phyloP scores from a whole-genome alignment of 2,113 vertebrate species.

The Picathartes gymnocephalus region DNA sequence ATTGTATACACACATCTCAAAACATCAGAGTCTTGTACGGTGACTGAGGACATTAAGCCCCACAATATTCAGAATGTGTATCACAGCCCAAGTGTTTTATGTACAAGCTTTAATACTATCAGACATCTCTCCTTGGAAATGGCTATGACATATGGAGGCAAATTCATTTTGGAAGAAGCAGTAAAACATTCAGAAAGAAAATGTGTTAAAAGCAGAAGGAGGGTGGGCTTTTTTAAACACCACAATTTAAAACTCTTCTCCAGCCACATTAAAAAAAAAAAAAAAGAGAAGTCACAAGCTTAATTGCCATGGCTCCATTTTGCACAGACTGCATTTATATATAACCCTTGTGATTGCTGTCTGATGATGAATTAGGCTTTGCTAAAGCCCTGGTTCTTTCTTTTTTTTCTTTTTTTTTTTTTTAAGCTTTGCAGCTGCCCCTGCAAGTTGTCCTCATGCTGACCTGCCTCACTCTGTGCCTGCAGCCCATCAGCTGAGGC shows the following conservation, averaged over 20 bases:
- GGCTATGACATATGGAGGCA: neutral
- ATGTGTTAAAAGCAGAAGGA: neutral
- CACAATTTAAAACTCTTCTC: neutral
- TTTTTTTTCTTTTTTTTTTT: neutral
- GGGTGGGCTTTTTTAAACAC: neutral
- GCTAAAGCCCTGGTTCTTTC: neutral
- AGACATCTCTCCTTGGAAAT: neutral
- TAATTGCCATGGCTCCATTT: neutral
- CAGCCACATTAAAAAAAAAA: neutral
- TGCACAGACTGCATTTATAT: neutral
- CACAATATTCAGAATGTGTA: neutral
- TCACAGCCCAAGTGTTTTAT: neutral
- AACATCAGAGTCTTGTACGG: rapidly evolving
- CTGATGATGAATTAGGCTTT: conserved; percentile 26
- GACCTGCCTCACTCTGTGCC: neutral
- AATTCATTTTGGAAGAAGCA: neutral
- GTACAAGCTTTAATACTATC: neutral
- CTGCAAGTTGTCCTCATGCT: neutral
- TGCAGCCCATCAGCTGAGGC: neutral
- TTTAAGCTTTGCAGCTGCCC: neutral
- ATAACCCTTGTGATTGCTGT: neutral
- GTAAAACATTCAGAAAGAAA: neutral
- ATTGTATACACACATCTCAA: neutral
- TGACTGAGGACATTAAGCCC: neutral
- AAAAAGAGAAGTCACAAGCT: neutral